Percentiles rank a stretch among this genome's conserved stretches.
Conservation (phyloP, 2,113 vertebrate species). For the Halcyon senegalensis region DNA sequence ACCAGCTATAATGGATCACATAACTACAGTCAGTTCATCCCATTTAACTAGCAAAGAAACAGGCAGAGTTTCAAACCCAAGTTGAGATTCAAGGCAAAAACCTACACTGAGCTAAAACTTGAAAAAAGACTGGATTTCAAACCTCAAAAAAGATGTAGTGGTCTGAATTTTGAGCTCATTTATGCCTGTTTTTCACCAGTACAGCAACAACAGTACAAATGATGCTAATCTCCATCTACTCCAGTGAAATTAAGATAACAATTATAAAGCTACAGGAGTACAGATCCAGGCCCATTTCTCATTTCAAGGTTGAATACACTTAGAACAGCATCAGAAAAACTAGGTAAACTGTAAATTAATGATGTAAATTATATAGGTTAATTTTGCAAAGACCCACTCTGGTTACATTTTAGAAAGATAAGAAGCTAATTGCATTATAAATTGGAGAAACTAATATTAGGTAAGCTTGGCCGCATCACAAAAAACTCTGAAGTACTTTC, state of each 20-base stretch:
- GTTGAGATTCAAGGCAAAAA: neutral
- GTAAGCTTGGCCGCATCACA: neutral
- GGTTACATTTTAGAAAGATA: neutral
- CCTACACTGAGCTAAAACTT: neutral
- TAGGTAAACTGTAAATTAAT: neutral
- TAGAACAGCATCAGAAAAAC: neutral
- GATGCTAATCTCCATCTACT: neutral
- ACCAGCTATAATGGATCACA: neutral
- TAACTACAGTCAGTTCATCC: neutral
- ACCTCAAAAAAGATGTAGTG: neutral
- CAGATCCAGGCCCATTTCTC: neutral
- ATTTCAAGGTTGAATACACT: neutral
- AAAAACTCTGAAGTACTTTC: neutral
- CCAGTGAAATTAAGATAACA: neutral
- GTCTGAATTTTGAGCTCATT: neutral
- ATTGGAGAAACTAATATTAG: neutral
- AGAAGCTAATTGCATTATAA: neutral
- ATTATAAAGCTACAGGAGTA: neutral
- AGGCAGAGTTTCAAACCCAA: neutral
- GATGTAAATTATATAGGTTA: neutral
- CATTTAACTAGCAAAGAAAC: neutral
- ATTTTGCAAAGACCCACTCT: neutral
- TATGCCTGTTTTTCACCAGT: neutral
- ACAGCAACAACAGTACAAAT: neutral
- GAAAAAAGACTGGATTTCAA: neutral